These are phyloP conservation scores for Phylloscopus collybita DNA, from an alignment of 2,797 vertebrate species.

Conservation along the genomic window DNA sequence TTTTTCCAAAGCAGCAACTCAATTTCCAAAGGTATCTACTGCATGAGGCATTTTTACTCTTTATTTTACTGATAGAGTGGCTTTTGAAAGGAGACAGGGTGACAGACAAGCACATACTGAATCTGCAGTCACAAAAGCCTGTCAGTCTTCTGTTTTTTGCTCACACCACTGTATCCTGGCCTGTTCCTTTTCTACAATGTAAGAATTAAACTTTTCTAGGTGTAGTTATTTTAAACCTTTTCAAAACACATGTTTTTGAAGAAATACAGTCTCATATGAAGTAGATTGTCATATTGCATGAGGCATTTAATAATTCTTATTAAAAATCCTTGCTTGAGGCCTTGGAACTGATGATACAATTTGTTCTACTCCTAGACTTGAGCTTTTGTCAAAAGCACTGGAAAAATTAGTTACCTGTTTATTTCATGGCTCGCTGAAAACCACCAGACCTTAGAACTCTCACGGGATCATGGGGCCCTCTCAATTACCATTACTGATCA, in stretches of 20 bases:
- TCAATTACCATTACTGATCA: neutral
- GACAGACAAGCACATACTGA: neutral
- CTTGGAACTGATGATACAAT: neutral
- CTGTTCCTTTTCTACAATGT: neutral
- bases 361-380: neutral
- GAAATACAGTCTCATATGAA: neutral
- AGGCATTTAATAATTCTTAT: slow-evolving; percentile 31
- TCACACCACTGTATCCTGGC: neutral
- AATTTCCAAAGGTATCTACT: neutral
- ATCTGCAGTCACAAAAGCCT: neutral
- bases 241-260: neutral
- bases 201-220: neutral
- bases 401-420: neutral
- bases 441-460: neutral
- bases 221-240: neutral
- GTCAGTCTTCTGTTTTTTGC: neutral
- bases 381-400: neutral
- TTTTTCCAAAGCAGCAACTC: neutral
- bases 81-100: neutral
- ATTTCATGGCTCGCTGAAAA: neutral
- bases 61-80: neutral
- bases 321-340: slow-evolving; percentile 40
- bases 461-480: neutral
- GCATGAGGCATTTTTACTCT: neutral
- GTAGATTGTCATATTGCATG: neutral